Evolutionary conservation across 1,140 invertebrate genomes (phyloP), one percentile per base, ranked within the genome.

Genomic region (Cardiocondyla obscurior): DNA sequence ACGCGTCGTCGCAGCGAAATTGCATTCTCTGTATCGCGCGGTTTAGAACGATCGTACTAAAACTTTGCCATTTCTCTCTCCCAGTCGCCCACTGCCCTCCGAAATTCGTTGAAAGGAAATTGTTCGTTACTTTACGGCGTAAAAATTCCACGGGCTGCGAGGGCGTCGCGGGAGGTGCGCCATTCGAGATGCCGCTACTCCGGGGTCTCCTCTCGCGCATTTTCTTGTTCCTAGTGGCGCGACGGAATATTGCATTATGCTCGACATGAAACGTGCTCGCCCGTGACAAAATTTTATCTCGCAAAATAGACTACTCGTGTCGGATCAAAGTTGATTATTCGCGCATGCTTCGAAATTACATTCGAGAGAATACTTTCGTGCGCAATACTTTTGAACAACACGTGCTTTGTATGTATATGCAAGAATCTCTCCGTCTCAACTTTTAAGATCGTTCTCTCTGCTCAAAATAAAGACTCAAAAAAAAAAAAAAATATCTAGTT

Each of bases 271-370:
- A n/a, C 44, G 60, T 67, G 39, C 8, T 51, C 46, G 46, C 25
- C 46, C 46, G 49, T 51, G 74, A 79, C 74, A 46, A 79, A 69
- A 69, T 79, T 79, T 79, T 67, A 77, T 77, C 60, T 39, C 46
- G 74, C 33, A 28, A 69, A 79, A 69, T 69, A 69, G 62, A 79
- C 46, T 64, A 39, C 49, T 76, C 39, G 72, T 22, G 33, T 42
- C n/a, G 49, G 74, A 79, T 79, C 62, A 64, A 79, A 79, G 62
- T 42, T 79, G 46, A 79, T 79, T 79, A 79, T 79, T 79, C 62
- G 46, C 10, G 74, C 74, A 30, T 44, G 60, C 46, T 28, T 22
- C 62, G 62, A 53, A 79, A 79, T 79, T 67, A 22, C 62, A 65
- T 69, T 77, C 36, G 16, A 12, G 30, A 77, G 30, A 60, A 69